Percentiles rank a stretch among this genome's conserved stretches.
Evolutionary conservation across 2,113 vertebrate species (phyloP).

Genomic region (Urocolius indicus): DNA sequence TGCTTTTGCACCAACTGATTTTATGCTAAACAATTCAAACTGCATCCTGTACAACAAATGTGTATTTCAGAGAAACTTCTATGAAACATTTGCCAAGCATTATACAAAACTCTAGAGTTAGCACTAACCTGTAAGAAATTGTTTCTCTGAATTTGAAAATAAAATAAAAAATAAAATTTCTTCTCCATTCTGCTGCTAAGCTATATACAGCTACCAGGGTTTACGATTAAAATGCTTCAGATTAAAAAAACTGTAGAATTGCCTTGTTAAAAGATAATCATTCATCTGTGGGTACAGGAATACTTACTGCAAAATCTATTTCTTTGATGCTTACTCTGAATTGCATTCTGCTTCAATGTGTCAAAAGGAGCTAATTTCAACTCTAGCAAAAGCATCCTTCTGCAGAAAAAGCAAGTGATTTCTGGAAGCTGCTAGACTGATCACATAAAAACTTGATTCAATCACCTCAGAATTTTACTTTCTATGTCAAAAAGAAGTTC

Average conservation of each 20-base stretch:
- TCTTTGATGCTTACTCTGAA: conserved; percentile 16
- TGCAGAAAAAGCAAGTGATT: neutral
- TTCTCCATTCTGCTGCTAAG: neutral
- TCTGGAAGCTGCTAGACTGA: conserved; percentile 11
- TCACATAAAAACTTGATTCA: neutral
- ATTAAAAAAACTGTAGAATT: conserved; percentile 11
- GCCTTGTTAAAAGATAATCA: neutral
- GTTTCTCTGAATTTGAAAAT: neutral
- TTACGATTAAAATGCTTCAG: conserved; percentile 40
- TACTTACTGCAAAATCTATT: neutral
- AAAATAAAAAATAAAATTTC: neutral
- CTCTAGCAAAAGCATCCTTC: neutral
- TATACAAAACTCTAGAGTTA: neutral
- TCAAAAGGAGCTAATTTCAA: conserved; percentile 33
- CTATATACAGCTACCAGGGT: neutral
- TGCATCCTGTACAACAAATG: neutral
- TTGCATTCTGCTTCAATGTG: neutral
- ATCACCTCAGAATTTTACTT: neutral
- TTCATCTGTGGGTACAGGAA: neutral
- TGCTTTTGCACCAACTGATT: neutral
- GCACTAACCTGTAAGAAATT: neutral
- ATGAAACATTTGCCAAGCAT: neutral
- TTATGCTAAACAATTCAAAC: neutral
- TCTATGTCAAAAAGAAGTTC: neutral
- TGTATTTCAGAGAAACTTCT: neutral